Evolutionary conservation across 2,888 invertebrate genomes (phyloP), one percentile per base, ranked within the genome.

Genomic region (Cecidostiba fungosa): DNA sequence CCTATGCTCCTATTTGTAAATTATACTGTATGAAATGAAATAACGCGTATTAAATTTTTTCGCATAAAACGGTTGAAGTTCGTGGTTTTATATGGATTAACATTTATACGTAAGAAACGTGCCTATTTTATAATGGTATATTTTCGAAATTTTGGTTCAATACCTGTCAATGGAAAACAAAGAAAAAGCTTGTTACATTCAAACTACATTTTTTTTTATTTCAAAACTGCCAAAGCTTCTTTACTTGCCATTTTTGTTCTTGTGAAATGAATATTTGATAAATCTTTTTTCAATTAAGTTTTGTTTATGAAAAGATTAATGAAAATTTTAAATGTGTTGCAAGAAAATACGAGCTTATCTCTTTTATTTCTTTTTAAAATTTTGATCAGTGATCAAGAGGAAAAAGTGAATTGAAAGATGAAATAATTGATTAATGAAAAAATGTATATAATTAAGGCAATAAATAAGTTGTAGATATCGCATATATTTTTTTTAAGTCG

Each of bases 361-460:
- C 26, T 39, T 81, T 74, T 59, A 29, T 26, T 36, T 36, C 6
- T 59, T 81, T 81, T 66, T 39, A 39, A 62, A 43, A 76, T 50
- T 76, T 50, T 26, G 8, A 26, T 39, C 23, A 12, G n/a, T 54
- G 8, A 73, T 43, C 26, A 26, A 8, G 12, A 39, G 0, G 2
- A 72, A 26, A 23, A 73, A 29, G 16, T 50, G 23, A 47, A 66
- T 81, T 19, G 36, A 74, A n/a, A n/a, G 12, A 39, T 23, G 3
- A 80, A 80, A 14, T 50, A 79, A 74, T 32, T 26, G 36, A 54
- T 26, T 12, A 66, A 77, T 50, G 39, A 79, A 72, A 32, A 50
- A 72, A 36, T 86, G 79, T 86, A 86, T 50, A 86, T 86, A 86
- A 50, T 77, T 84, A 74, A 76, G 81, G 70, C 62, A 85, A 82